Evolutionary conservation across 2,113 vertebrate genomes (phyloP), one percentile per base, ranked within the genome.

Genomic region (Tychaedon coryphoeus): DNA sequence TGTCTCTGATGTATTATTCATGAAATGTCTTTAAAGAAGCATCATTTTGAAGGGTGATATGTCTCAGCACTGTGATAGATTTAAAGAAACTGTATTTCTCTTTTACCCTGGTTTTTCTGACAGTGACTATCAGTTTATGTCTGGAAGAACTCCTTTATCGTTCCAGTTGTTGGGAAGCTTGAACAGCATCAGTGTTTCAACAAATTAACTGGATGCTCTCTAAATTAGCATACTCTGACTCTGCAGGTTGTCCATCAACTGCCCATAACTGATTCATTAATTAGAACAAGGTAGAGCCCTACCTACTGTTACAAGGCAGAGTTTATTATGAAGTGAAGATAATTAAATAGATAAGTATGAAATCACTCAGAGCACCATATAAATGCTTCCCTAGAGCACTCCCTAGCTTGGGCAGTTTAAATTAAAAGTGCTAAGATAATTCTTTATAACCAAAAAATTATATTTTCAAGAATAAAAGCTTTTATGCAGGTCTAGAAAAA

Each of bases 181-280:
- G 58, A 93, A 76, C 48, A 85, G 51, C 69, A 71, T 57, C 86
- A 71, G 45, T 88, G 47, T 57, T 94, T 94, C 78, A 88, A 36
- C 43, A 87, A 61, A 91, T 95, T 95, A 88, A 85, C 36, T 60
- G 91, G 69, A 86, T 84, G 82, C 28, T 89, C 47, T 94, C 42
- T 90, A 92, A 92, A 96, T 96, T 88, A 88, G 33, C 90, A 84
- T 92, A 86, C 60, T 84, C 78, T 93, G 66, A 66, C 93, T 96
- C 95, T 93, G 72, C 94, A 96, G 86, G 96, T 89, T 95, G 92
- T 90, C 90, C 95, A 96, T 95, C 96, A 97, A 90, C 53, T 67
- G 71, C 51, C 62, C 53, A 43, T 67, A 51, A 67, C 88, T 84
- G 78, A 95, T 92, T 94, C 88, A 95, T 96, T 97, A 97, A 97